Percentiles rank a stretch among this genome's conserved stretches.
phyloP scores from a whole-genome alignment of 2,797 vertebrate species.

The Sebastes aleutianus region DNA sequence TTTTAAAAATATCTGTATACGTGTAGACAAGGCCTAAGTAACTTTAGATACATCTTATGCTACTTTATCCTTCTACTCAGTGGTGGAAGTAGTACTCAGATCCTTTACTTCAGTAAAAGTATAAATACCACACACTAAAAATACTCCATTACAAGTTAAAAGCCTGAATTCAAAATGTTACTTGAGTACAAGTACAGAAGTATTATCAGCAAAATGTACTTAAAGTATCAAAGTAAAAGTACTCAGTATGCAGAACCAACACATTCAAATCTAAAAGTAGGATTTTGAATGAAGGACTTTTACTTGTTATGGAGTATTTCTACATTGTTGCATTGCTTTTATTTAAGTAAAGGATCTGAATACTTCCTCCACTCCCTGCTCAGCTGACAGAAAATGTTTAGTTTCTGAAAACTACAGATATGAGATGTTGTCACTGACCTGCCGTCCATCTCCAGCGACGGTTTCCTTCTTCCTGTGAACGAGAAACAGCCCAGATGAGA shows the following conservation, averaged over 20 bases:
- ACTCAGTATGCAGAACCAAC: no score
- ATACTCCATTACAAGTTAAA: no score
- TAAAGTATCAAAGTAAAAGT: no score
- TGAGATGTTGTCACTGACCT: slow-evolving; percentile 42
- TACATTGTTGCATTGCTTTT: neutral
- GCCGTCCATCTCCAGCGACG: slow-evolving; percentile 22
- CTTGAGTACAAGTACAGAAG: no score
- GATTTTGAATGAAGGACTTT: neutral
- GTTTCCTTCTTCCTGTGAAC: slow-evolving; percentile 29
- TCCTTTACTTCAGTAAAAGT: no score
- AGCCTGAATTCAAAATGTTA: no score
- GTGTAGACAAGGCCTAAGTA: no score
- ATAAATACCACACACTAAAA: no score
- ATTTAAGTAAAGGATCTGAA: neutral
- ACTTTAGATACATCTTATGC: neutral
- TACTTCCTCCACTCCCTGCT: neutral
- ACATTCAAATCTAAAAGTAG: no score
- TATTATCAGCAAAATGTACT: no score
- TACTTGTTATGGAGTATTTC: neutral
- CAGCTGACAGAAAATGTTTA: neutral
- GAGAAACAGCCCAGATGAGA: slow-evolving; percentile 8
- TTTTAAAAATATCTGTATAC: no score
- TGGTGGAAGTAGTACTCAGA: no score
- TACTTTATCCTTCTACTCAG: neutral
- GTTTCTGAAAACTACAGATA: neutral